These are phyloP conservation scores for Cheilosia variabilis DNA, from an alignment of 2,888 invertebrate genomes.

Conservation along the genomic window DNA sequence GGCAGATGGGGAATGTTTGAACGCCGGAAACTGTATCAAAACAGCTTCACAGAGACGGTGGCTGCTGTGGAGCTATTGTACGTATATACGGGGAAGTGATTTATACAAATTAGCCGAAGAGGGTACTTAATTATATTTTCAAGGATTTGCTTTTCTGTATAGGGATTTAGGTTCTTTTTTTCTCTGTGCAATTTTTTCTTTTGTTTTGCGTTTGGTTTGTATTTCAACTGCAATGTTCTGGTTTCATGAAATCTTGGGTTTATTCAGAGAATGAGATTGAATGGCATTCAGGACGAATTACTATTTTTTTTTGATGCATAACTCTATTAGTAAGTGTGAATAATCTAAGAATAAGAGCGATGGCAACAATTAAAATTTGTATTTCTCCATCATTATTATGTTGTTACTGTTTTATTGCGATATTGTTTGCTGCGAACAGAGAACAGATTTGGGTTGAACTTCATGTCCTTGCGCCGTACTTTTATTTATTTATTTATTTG, in stretches of 20 bases:
- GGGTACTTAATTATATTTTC: constrained; percentile 70
- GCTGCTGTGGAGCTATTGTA: constrained; percentile 31
- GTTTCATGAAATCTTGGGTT: not conserved
- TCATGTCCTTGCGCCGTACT: no score
- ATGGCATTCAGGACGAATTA: no score
- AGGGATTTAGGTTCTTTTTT: constrained; percentile 16
- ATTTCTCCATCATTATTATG: no score
- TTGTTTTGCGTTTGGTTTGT: not conserved
- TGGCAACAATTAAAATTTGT: no score
- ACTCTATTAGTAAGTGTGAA: no score
- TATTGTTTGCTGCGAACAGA: no score
- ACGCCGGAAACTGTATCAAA: constrained; percentile 59
- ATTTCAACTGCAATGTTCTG: not conserved
- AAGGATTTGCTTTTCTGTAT: constrained; percentile 48
- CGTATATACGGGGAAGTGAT: constrained; percentile 23
- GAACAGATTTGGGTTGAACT: no score
- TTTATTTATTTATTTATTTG: no score
- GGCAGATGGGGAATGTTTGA: constrained; percentile 19
- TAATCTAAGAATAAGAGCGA: no score
- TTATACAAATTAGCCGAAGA: constrained; percentile 68
- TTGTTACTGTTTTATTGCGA: no score
- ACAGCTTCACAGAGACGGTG: constrained; percentile 14
- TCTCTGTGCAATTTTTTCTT: not conserved
- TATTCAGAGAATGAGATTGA: not conserved
- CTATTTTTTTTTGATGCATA: no score